Conservation (phyloP, 2,888 invertebrate species). For the Mythimna vitellina region DNA sequence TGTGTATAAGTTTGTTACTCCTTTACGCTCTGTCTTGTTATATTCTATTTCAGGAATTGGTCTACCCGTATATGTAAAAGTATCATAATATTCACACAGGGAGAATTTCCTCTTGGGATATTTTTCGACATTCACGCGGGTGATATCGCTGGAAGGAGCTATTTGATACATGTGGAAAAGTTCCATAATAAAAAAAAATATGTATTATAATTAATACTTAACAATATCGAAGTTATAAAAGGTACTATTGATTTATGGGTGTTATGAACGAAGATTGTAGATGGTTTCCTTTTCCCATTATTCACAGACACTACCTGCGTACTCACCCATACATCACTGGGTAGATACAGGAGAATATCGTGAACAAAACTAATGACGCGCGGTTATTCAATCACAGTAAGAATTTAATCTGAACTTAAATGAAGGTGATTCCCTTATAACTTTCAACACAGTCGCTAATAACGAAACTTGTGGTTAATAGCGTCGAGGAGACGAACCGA, state of each 20-base stretch:
- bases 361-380: slow-evolving; percentile 66
- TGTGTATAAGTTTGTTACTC: too few species aligned
- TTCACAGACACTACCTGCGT: neutral
- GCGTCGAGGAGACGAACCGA: slow-evolving; percentile 68
- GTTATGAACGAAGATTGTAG: neutral
- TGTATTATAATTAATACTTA: too few species aligned
- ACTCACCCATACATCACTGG: neutral
- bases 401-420: slow-evolving; percentile 89
- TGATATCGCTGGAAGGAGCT: too few species aligned
- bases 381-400: slow-evolving; percentile 81
- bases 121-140: too few species aligned
- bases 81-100: too few species aligned
- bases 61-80: too few species aligned
- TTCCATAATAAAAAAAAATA: too few species aligned
- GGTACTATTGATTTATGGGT: neutral
- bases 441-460: slow-evolving; percentile 88
- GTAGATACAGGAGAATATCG: slow-evolving; percentile 14
- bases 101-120: too few species aligned
- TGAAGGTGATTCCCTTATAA: slow-evolving; percentile 88
- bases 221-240: too few species aligned
- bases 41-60: too few species aligned
- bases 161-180: too few species aligned
- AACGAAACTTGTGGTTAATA: slow-evolving; percentile 89
- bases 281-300: neutral
- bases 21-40: too few species aligned